These are phyloP conservation scores for Ichneumoninae sp. DNA, from an alignment of 2,888 invertebrate species.

Conservation along the genomic window DNA sequence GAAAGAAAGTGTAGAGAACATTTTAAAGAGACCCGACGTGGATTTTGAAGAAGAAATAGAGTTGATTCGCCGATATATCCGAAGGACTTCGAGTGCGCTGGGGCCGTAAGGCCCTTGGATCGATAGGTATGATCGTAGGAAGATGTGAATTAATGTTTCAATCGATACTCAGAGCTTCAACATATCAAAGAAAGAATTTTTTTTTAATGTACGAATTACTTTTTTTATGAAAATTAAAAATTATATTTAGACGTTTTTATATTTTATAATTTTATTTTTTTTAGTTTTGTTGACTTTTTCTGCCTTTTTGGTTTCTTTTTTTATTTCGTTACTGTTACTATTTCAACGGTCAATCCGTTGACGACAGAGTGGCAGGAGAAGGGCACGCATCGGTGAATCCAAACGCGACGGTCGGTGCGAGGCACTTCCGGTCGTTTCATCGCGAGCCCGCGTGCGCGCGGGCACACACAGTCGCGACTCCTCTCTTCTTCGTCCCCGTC, in stretches of 20 bases:
- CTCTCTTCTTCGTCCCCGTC: slow-evolving; percentile 69
- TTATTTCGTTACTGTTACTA: neutral
- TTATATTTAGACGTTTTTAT: neutral
- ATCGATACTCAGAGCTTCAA: neutral
- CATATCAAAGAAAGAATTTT: neutral
- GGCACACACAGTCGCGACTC: slow-evolving; percentile 21
- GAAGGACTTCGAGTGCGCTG: neutral
- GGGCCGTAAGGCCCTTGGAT: slow-evolving; percentile 42
- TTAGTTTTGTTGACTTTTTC: neutral
- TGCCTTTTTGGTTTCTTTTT: neutral
- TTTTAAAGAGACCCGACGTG: slow-evolving; percentile 21
- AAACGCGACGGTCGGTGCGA: slow-evolving; percentile 66
- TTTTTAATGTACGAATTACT: too few species aligned
- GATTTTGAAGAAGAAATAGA: neutral
- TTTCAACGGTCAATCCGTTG: slow-evolving; percentile 60
- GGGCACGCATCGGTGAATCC: slow-evolving; percentile 64
- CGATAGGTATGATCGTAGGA: slow-evolving; percentile 9
- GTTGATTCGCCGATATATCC: neutral
- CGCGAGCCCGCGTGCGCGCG: slow-evolving; percentile 64
- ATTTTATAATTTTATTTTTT: neutral
- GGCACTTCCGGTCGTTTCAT: slow-evolving; percentile 66
- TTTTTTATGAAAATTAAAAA: neutral
- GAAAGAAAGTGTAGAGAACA: slow-evolving; percentile 56
- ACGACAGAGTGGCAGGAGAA: slow-evolving; percentile 33
- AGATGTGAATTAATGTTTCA: neutral